These are phyloP conservation scores for Anguilla anguilla DNA, from an alignment of 2,797 vertebrate genomes.

Conservation along the genomic window DNA sequence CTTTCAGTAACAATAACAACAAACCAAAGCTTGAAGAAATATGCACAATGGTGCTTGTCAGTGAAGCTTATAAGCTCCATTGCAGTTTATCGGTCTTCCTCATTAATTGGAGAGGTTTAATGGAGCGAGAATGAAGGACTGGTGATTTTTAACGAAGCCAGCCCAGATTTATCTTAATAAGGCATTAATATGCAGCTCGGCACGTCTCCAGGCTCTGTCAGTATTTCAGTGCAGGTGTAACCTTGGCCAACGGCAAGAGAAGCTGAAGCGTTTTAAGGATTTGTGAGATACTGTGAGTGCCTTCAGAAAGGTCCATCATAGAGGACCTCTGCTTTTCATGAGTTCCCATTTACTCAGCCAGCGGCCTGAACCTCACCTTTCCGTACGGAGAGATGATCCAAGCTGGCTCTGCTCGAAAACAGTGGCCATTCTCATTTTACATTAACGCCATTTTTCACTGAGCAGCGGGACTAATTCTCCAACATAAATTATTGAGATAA, in stretches of 20 bases:
- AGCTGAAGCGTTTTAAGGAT: constrained; percentile 45
- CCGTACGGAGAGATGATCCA: constrained; percentile 38
- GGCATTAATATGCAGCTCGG: constrained; percentile 70
- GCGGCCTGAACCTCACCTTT: constrained; percentile 52
- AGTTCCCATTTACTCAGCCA: constrained; percentile 51
- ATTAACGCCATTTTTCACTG: not conserved
- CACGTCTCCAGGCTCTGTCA: constrained; percentile 59
- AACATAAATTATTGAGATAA: constrained; percentile 8
- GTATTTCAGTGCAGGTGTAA: constrained; percentile 60
- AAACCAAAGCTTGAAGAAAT: constrained; percentile 32
- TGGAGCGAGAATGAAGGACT: constrained; percentile 50
- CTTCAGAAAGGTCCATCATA: constrained; percentile 32
- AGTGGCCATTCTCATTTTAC: not conserved
- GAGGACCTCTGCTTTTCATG: constrained; percentile 36
- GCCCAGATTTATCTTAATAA: constrained; percentile 72
- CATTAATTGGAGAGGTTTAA: constrained; percentile 39
- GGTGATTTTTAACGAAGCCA: constrained; percentile 63
- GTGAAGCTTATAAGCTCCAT: constrained; percentile 48
- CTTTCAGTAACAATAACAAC: not conserved
- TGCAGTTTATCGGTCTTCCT: constrained; percentile 53
- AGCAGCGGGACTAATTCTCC: not conserved
- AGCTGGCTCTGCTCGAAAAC: not conserved
- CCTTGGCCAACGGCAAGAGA: constrained; percentile 41
- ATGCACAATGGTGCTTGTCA: constrained; percentile 30
- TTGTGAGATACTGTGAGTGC: constrained; percentile 55